phyloP scores from a whole-genome alignment of 2,113 vertebrate genomes.

The Vidua chalybeata region DNA sequence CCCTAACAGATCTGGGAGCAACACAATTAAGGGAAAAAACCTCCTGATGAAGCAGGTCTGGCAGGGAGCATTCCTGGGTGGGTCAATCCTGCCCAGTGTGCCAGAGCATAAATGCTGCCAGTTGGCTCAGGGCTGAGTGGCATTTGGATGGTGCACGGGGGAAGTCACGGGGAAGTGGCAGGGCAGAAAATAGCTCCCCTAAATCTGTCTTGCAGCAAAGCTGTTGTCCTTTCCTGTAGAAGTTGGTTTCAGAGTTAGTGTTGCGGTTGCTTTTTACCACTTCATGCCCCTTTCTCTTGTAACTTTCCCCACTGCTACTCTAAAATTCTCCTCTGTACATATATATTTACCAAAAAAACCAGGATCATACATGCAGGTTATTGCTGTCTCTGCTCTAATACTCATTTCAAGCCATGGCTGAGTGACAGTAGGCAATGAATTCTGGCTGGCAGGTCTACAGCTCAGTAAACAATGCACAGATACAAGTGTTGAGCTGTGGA shows the following conservation, averaged over 20 bases:
- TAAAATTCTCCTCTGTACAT: not conserved
- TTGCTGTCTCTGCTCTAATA: not conserved
- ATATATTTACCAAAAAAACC: not conserved
- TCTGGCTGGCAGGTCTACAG: not conserved
- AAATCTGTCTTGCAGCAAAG: not conserved
- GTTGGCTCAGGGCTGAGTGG: not conserved
- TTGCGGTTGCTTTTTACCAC: not conserved
- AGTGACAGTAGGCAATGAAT: not conserved
- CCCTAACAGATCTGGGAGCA: not conserved
- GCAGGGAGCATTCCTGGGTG: not conserved
- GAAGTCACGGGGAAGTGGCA: constrained; percentile 31
- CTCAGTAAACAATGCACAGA: not conserved
- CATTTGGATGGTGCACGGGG: not conserved
- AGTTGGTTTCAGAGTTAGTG: not conserved
- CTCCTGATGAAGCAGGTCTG: not conserved
- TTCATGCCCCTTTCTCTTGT: not conserved
- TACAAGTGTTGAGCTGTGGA: not conserved
- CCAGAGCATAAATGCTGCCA: not conserved
- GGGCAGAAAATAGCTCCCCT: constrained; percentile 61
- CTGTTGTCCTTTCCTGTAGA: constrained; percentile 7
- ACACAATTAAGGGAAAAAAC: not conserved
- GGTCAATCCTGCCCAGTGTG: not conserved
- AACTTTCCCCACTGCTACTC: not conserved
- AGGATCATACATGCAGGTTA: not conserved
- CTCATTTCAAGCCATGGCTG: not conserved